Evolutionary conservation across 2,113 vertebrate species (phyloP).

Genomic region (Clinocottus analis): DNA sequence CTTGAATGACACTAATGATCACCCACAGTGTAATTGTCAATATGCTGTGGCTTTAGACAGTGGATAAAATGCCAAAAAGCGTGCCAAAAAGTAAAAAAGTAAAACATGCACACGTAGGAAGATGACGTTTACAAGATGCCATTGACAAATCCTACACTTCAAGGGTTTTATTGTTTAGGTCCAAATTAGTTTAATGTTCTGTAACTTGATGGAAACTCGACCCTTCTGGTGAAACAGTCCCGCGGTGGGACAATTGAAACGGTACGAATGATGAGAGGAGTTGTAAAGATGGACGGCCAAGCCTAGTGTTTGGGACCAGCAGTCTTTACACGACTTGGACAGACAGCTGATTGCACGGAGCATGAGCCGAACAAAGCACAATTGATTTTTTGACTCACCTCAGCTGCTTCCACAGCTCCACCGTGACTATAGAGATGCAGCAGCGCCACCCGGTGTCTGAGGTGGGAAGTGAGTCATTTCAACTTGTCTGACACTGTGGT

Average conservation of each 20-base stretch:
- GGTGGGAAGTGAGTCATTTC: background rate
- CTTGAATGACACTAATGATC: slow-evolving; percentile 53
- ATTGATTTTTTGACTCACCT: slow-evolving; percentile 8
- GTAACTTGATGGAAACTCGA: slow-evolving; percentile 14
- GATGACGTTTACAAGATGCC: slow-evolving; percentile 32
- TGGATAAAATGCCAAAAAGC: background rate
- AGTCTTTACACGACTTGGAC: slow-evolving; percentile 15
- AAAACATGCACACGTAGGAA: background rate
- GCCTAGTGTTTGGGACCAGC: slow-evolving; percentile 40
- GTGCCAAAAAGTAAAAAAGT: background rate
- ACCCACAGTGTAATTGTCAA: slow-evolving; percentile 47
- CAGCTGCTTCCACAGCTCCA: background rate
- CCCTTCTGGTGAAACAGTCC: background rate
- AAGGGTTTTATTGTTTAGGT: slow-evolving; percentile 28
- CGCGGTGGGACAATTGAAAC: background rate
- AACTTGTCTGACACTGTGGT: background rate
- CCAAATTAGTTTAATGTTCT: slow-evolving; percentile 17
- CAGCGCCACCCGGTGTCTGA: slow-evolving; percentile 69
- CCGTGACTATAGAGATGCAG: slow-evolving; percentile 36
- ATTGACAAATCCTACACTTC: slow-evolving; percentile 18
- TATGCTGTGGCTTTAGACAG: slow-evolving; percentile 26
- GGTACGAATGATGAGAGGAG: slow-evolving; percentile 17
- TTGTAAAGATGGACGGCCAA: slow-evolving; percentile 35
- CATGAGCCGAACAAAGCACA: slow-evolving; percentile 14
- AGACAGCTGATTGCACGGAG: slow-evolving; percentile 26